Evolutionary conservation across 1,140 invertebrate genomes (phyloP).

Genomic region (Andrena cerasifolii): DNA sequence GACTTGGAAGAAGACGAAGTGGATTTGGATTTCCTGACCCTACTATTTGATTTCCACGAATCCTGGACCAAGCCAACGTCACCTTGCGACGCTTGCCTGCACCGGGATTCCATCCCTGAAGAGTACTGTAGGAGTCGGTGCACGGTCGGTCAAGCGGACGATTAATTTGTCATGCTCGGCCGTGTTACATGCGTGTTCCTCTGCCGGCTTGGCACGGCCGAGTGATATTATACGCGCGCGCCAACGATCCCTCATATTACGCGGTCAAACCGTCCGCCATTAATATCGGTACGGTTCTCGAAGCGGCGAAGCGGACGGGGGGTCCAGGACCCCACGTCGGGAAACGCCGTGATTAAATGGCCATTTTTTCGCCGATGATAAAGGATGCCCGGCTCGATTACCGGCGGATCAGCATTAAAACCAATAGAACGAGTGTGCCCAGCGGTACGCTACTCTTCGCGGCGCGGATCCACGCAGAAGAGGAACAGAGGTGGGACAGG

Average conservation of each 20-base stretch:
- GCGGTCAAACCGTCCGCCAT: conserved; percentile 56
- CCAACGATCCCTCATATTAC: conserved; percentile 61
- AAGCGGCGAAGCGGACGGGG: conserved; percentile 36
- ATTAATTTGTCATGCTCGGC: conserved; percentile 55
- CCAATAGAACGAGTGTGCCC: conserved; percentile 36
- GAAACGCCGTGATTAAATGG: conserved; percentile 61
- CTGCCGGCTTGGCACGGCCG: conserved; percentile 26
- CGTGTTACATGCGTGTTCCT: conserved; percentile 50
- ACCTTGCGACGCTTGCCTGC: no score
- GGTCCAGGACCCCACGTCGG: conserved; percentile 57
- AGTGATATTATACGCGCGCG: conserved; percentile 60
- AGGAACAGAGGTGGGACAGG: background rate
- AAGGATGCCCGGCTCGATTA: conserved; percentile 51
- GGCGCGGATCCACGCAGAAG: background rate
- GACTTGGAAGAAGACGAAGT: no score
- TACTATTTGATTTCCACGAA: no score
- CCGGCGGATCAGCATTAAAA: conserved; percentile 44
- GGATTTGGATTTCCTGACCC: no score
- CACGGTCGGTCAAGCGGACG: conserved; percentile 17
- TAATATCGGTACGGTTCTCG: conserved; percentile 52
- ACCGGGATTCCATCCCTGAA: background rate
- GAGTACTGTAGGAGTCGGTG: background rate
- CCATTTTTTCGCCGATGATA: conserved; percentile 56
- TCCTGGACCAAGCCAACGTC: no score
- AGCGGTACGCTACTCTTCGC: conserved; percentile 22